A percentile compares a stretch with the other conserved stretches of the same genome.
These are phyloP conservation scores for Tetanocera ferruginea DNA, from an alignment of 2,888 invertebrate genomes.

Conservation along the genomic window DNA sequence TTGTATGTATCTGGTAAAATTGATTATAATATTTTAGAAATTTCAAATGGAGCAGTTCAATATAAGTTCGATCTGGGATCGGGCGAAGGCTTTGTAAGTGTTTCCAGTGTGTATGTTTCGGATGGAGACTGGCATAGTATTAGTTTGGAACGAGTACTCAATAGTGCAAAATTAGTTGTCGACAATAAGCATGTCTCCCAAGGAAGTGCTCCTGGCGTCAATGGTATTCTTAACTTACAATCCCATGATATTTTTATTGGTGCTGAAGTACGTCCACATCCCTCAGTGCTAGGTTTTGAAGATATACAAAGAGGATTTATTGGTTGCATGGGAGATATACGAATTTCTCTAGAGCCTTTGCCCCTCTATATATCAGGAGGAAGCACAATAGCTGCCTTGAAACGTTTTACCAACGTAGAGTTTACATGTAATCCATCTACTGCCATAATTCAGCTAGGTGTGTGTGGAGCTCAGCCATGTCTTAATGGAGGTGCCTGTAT, in stretches of 20 bases:
- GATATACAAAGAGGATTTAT: constrained; percentile 88
- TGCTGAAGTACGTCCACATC: constrained; percentile 84
- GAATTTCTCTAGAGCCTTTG: constrained; percentile 80
- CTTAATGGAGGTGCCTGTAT: constrained; percentile 81
- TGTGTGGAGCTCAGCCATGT: constrained; percentile 84
- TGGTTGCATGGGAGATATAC: constrained; percentile 92
- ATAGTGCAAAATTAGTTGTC: constrained; percentile 82
- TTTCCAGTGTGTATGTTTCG: constrained; percentile 81
- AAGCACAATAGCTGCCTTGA: constrained; percentile 76
- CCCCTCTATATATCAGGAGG: constrained; percentile 81
- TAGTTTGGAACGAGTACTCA: constrained; percentile 84
- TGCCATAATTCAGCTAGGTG: constrained; percentile 75
- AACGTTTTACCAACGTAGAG: constrained; percentile 79
- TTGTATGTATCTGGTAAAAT: constrained; percentile 88
- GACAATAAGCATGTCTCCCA: constrained; percentile 82
- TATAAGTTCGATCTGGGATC: constrained; percentile 94
- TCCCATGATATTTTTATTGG: constrained; percentile 87
- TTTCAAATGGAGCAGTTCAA: constrained; percentile 87
- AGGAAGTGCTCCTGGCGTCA: constrained; percentile 84
- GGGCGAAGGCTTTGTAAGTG: constrained; percentile 87
- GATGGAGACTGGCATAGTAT: constrained; percentile 89
- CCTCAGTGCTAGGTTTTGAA: constrained; percentile 79
- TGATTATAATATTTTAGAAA: constrained; percentile 91
- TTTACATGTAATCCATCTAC: constrained; percentile 77
- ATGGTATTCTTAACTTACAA: constrained; percentile 87